Evolutionary conservation across 1,140 invertebrate species (phyloP).

Genomic region (Anastatus disparis): DNA sequence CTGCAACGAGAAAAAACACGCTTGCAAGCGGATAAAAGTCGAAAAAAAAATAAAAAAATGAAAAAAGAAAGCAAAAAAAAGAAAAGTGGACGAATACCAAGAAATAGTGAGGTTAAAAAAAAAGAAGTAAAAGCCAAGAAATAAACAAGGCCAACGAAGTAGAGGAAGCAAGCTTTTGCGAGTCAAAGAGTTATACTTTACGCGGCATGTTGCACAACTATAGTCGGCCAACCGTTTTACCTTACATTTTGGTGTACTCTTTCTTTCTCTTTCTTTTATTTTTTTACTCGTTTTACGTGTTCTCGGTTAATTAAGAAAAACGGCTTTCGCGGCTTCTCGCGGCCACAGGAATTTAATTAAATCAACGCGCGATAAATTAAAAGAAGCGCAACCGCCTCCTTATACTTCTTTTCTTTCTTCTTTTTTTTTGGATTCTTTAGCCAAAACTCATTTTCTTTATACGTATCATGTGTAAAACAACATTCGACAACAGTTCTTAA

Average conservation of each 20-base stretch:
- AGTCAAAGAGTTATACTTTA: background rate
- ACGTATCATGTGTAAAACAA: too few species aligned
- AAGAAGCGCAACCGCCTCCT: conserved; percentile 25
- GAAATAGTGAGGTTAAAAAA: background rate
- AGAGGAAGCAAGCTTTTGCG: background rate
- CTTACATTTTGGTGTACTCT: conserved; percentile 8
- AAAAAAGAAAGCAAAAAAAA: background rate
- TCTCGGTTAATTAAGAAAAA: conserved; percentile 46
- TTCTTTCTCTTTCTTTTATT: background rate
- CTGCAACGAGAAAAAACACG: background rate
- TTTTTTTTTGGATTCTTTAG: background rate
- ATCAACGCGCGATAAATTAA: conserved; percentile 56
- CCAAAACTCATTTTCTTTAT: background rate
- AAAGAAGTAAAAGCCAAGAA: background rate
- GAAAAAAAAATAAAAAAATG: background rate
- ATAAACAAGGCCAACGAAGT: conserved; percentile 6
- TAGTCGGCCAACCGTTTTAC: conserved; percentile 22
- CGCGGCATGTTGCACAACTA: background rate
- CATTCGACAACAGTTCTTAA: too few species aligned
- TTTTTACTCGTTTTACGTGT: too few species aligned
- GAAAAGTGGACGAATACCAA: background rate
- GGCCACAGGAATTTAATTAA: conserved; percentile 50
- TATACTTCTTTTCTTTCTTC: too few species aligned
- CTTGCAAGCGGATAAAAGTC: background rate
- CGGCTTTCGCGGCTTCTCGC: conserved; percentile 37